phyloP scores from a whole-genome alignment of 2,888 invertebrate genomes.

The Pecten maximus region DNA sequence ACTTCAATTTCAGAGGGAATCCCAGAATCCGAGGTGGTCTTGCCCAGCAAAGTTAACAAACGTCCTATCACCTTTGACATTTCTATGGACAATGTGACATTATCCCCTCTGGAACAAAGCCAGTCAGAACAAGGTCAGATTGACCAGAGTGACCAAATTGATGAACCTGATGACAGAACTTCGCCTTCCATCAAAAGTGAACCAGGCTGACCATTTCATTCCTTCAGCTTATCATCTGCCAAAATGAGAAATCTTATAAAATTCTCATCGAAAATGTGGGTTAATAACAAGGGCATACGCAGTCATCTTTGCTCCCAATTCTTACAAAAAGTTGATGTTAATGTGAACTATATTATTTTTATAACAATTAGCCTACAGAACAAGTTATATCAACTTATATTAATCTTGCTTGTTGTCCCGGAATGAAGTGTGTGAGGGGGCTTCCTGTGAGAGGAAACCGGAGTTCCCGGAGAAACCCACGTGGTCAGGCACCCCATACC shows the following conservation, averaged over 20 bases:
- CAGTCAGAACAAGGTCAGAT: background rate
- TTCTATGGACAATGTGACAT: background rate
- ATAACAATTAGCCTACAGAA: too few species aligned
- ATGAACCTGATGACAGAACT: background rate
- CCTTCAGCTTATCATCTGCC: background rate
- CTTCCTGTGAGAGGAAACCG: too few species aligned
- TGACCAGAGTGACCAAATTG: background rate
- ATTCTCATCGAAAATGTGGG: too few species aligned
- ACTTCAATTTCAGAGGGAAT: background rate
- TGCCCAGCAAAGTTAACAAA: conserved; percentile 15
- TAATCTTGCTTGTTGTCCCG: too few species aligned
- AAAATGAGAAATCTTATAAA: background rate
- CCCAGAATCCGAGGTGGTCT: background rate
- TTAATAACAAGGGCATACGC: too few species aligned
- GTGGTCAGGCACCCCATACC: too few species aligned
- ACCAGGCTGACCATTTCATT: background rate
- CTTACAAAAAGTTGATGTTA: too few species aligned
- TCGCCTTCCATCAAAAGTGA: background rate
- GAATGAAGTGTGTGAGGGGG: too few species aligned
- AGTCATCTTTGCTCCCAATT: too few species aligned
- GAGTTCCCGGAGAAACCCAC: too few species aligned
- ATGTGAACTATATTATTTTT: too few species aligned
- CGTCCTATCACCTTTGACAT: conserved; percentile 4
- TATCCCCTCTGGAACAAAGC: background rate
- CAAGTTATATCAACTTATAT: too few species aligned